Evolutionary conservation across 2,888 invertebrate species (phyloP).

Genomic region (Zootermopsis nevadensis): DNA sequence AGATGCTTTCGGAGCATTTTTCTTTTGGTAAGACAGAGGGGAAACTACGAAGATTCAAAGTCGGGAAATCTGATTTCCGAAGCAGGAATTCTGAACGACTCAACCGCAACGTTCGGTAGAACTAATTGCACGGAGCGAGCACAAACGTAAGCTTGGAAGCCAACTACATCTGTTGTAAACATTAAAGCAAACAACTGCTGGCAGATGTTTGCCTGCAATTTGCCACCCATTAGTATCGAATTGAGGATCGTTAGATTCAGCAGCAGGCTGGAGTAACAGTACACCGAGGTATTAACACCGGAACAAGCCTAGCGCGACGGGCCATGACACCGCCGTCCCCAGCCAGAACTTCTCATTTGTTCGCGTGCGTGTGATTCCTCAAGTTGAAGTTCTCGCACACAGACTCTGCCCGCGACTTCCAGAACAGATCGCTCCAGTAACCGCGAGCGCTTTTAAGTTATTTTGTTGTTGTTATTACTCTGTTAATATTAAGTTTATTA

Average conservation of each 20-base stretch:
- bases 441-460: too few species aligned
- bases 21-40: too few species aligned
- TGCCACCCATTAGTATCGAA: constrained; percentile 27
- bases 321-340: constrained; percentile 14
- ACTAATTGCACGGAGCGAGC: too few species aligned
- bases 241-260: constrained; percentile 15
- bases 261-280: constrained; percentile 26
- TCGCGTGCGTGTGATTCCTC: not conserved
- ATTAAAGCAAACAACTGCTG: not conserved
- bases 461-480: too few species aligned
- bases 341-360: not conserved
- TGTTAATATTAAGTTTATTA: too few species aligned
- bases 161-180: not conserved
- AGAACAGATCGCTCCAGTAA: not conserved
- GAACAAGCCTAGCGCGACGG: constrained; percentile 9
- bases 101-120: not conserved
- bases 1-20: too few species aligned
- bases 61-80: too few species aligned
- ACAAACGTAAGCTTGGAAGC: too few species aligned
- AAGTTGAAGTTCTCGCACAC: not conserved
- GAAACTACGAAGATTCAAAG: too few species aligned
- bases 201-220: constrained; percentile 23
- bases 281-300: not conserved
- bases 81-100: not conserved
- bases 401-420: not conserved